Conservation (phyloP, 2,888 invertebrate genomes). For the Stictocephala bisonia region DNA sequence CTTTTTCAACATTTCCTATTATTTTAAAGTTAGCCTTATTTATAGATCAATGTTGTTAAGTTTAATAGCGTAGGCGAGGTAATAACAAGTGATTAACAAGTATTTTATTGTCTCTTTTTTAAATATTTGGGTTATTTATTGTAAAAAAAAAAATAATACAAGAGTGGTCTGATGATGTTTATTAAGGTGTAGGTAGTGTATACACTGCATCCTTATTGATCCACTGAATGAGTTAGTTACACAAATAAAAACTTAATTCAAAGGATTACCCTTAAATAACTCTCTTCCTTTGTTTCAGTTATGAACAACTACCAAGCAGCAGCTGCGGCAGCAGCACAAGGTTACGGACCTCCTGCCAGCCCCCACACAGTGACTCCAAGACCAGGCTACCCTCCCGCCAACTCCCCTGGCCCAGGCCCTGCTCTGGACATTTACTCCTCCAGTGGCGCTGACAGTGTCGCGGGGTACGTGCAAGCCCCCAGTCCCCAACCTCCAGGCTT, state of each 20-base stretch:
- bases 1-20: too few relatives aligned
- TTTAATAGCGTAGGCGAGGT: too few relatives aligned
- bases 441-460: conserved; percentile 83
- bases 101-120: too few relatives aligned
- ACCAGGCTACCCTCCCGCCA: conserved; percentile 88
- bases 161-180: too few relatives aligned
- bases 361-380: conserved; percentile 76
- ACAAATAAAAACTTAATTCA: too few relatives aligned
- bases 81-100: too few relatives aligned
- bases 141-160: too few relatives aligned
- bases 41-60: too few relatives aligned
- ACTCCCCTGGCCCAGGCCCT: conserved; percentile 85
- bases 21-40: too few relatives aligned
- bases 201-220: background rate
- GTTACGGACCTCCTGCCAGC: conserved; percentile 85
- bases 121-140: too few relatives aligned
- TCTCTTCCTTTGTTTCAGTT: conserved; percentile 71
- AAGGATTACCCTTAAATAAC: too few relatives aligned
- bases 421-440: conserved; percentile 95
- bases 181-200: too few relatives aligned
- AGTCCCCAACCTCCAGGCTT: conserved; percentile 96
- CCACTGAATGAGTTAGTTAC: background rate
- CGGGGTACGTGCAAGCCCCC: conserved; percentile 92
- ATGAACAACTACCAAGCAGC: conserved; percentile 96
- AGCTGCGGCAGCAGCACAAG: conserved; percentile 76